These are phyloP conservation scores for Heliconius aoede DNA, from an alignment of 2,888 invertebrate genomes.

Conservation along the genomic window DNA sequence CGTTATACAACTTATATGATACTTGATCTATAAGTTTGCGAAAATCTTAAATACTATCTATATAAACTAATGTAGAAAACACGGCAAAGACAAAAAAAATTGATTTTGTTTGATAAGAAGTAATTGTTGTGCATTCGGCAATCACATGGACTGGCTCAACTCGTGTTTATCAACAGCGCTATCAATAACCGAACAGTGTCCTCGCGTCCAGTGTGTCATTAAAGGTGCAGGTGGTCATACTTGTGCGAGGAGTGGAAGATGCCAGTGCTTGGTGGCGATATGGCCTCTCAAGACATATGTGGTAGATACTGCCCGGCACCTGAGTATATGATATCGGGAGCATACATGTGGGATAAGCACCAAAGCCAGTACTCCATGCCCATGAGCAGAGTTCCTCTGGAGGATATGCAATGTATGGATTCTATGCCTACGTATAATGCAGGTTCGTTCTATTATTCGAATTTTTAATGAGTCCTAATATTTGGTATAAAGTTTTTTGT, in stretches of 20 bases:
- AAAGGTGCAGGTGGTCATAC: slow-evolving; percentile 58
- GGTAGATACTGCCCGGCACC: slow-evolving; percentile 61
- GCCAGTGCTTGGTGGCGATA: slow-evolving; percentile 75
- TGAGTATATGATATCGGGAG: slow-evolving; percentile 63
- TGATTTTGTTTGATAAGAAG: slow-evolving; percentile 17
- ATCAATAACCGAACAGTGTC: slow-evolving; percentile 52
- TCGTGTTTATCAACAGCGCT: slow-evolving; percentile 54
- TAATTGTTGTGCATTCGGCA: slow-evolving; percentile 55
- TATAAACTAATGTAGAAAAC: no score
- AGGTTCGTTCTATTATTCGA: slow-evolving; percentile 59
- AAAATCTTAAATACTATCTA: slow-evolving; percentile 43
- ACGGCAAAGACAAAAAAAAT: neutral
- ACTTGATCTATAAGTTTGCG: slow-evolving; percentile 63
- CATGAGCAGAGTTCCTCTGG: slow-evolving; percentile 57
- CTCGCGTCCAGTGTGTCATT: slow-evolving; percentile 57
- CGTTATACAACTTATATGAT: slow-evolving; percentile 42
- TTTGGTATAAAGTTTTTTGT: slow-evolving; percentile 1
- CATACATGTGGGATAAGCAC: slow-evolving; percentile 70
- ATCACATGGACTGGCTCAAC: slow-evolving; percentile 58
- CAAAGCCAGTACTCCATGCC: slow-evolving; percentile 59
- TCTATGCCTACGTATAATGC: slow-evolving; percentile 47
- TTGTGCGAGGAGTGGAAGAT: slow-evolving; percentile 63
- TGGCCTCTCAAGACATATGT: slow-evolving; percentile 71
- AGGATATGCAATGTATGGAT: slow-evolving; percentile 46
- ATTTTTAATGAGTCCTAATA: neutral